These are phyloP conservation scores for Eleutherodactylus coqui DNA, from an alignment of 2,797 vertebrate species.

Conservation along the genomic window DNA sequence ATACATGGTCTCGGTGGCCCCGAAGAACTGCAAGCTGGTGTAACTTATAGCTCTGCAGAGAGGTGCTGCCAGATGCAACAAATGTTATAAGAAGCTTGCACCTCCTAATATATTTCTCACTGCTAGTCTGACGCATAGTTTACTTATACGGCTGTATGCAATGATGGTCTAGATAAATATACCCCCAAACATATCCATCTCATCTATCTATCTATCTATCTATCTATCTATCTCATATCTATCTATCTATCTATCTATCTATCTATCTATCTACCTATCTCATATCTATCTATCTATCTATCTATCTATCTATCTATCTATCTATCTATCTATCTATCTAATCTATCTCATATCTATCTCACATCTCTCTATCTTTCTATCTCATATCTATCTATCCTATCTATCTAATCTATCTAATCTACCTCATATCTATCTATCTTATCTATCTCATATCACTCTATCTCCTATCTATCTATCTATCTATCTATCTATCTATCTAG, in stretches of 20 bases:
- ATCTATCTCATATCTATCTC: slow-evolving; percentile 16
- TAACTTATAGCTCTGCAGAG: too few relatives aligned
- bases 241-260: slow-evolving; percentile 5
- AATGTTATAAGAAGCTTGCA: too few relatives aligned
- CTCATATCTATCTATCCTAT: slow-evolving; percentile 2
- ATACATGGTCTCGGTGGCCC: too few relatives aligned
- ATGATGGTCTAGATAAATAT: too few relatives aligned
- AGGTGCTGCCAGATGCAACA: too few relatives aligned
- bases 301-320: slow-evolving; percentile 11
- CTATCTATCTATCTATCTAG: background rate
- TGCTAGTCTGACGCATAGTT: too few relatives aligned
- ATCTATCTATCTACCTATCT: background rate
- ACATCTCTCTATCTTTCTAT: slow-evolving; percentile 3
- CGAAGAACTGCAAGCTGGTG: too few relatives aligned
- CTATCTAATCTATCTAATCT: slow-evolving; percentile 26
- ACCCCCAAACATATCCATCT: background rate
- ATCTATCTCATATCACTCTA: slow-evolving; percentile 24
- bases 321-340: slow-evolving; percentile 25
- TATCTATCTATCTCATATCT: background rate
- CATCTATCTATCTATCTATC: slow-evolving; percentile 2
- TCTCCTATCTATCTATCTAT: slow-evolving; percentile 24
- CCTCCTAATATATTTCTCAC: too few relatives aligned
- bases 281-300: slow-evolving; percentile 1
- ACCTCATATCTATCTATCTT: slow-evolving; percentile 10
- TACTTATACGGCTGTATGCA: too few relatives aligned